These are phyloP conservation scores for Suricata suricatta DNA, from an alignment of 2,113 vertebrate genomes.

Conservation along the genomic window DNA sequence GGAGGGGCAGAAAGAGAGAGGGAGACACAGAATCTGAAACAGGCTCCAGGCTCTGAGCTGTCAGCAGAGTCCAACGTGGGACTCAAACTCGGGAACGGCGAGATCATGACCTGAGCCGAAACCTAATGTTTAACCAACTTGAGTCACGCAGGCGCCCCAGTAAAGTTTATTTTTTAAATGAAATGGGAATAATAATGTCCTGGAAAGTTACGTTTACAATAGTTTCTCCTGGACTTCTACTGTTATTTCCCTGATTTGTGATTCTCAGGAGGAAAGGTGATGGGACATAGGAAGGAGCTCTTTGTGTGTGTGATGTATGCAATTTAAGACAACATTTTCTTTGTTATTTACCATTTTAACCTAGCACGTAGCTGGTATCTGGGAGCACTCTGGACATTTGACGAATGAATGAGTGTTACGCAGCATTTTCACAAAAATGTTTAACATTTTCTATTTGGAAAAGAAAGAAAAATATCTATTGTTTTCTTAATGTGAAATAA, in stretches of 20 bases:
- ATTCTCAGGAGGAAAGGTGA: neutral
- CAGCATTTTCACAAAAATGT: neutral
- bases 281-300: neutral
- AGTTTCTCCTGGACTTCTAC: neutral
- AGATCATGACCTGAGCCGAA: neutral
- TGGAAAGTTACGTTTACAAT: neutral
- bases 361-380: neutral
- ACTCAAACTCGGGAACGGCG: too few species aligned
- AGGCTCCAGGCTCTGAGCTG: too few species aligned
- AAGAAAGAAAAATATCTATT: neutral
- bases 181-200: neutral
- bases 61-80: too few species aligned
- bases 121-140: neutral
- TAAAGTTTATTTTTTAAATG: neutral
- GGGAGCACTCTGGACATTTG: neutral
- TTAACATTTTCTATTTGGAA: neutral
- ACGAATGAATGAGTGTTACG: neutral
- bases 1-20: neutral
- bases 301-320: neutral
- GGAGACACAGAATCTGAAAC: too few species aligned
- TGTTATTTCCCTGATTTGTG: neutral
- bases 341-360: neutral
- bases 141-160: neutral
- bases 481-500: neutral
- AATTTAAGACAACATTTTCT: neutral